These are phyloP conservation scores for Vulpes vulpes DNA, from an alignment of 2,113 vertebrate genomes.

Conservation along the genomic window DNA sequence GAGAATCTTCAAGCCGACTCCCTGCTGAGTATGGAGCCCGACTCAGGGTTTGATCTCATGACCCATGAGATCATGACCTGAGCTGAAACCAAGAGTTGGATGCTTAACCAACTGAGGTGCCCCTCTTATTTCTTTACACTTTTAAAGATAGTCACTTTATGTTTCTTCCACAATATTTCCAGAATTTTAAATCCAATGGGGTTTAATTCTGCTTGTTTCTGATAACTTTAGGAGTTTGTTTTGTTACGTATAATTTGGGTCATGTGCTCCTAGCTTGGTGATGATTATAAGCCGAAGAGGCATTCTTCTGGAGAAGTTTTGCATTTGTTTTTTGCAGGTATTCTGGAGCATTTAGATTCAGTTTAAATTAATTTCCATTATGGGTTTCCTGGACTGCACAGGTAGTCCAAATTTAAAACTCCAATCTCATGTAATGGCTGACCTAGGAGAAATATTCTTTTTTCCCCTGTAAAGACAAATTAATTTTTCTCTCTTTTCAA, in stretches of 20 bases:
- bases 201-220: neutral
- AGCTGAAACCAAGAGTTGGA: neutral
- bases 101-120: neutral
- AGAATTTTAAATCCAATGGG: neutral
- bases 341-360: neutral
- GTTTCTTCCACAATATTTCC: neutral
- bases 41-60: neutral
- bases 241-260: neutral
- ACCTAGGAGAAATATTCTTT: neutral
- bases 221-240: neutral
- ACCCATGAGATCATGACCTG: neutral
- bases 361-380: constrained; percentile 44
- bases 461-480: neutral
- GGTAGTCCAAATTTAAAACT: constrained; percentile 6
- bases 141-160: neutral
- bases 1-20: neutral
- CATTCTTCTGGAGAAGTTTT: neutral
- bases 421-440: neutral
- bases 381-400: neutral
- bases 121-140: neutral
- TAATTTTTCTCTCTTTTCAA: neutral
- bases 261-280: neutral
- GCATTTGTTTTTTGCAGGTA: neutral
- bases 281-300: neutral
- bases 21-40: neutral